phyloP scores from a whole-genome alignment of 2,113 vertebrate genomes.

The Gavia stellata region DNA sequence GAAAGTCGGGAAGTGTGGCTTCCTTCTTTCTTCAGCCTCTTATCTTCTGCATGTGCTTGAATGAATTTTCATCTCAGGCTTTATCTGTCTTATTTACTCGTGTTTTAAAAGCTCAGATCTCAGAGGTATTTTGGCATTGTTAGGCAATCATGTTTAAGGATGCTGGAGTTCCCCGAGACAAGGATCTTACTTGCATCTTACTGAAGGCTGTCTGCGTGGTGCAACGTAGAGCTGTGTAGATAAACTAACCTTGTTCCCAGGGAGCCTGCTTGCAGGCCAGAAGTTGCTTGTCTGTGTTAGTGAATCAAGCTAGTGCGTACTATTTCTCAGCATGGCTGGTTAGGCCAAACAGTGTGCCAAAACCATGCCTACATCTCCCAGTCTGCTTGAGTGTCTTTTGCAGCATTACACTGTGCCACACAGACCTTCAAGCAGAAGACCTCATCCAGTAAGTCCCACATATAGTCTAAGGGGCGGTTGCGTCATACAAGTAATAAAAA shows the following conservation, averaged over 20 bases:
- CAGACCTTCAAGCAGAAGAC: background rate
- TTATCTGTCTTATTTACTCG: background rate
- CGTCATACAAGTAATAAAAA: background rate
- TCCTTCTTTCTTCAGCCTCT: background rate
- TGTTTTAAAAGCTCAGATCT: background rate
- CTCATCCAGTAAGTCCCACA: background rate
- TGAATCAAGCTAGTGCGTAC: accelerated
- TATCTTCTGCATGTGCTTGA: background rate
- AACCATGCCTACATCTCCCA: background rate
- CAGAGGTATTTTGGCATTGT: background rate
- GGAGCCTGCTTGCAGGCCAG: background rate
- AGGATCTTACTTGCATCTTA: background rate
- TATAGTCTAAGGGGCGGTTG: background rate
- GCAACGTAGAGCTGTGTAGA: background rate
- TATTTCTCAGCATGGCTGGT: background rate
- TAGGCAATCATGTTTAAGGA: background rate
- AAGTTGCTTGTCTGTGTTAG: background rate
- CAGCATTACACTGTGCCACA: background rate
- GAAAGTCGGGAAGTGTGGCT: background rate
- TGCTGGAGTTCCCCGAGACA: background rate
- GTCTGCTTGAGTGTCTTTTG: background rate
- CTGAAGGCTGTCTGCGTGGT: background rate
- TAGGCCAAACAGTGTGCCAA: background rate
- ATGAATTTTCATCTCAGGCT: background rate
- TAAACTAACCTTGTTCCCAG: background rate